Conservation (phyloP, 2,113 vertebrate genomes). For the Notarius quadriscutis region DNA sequence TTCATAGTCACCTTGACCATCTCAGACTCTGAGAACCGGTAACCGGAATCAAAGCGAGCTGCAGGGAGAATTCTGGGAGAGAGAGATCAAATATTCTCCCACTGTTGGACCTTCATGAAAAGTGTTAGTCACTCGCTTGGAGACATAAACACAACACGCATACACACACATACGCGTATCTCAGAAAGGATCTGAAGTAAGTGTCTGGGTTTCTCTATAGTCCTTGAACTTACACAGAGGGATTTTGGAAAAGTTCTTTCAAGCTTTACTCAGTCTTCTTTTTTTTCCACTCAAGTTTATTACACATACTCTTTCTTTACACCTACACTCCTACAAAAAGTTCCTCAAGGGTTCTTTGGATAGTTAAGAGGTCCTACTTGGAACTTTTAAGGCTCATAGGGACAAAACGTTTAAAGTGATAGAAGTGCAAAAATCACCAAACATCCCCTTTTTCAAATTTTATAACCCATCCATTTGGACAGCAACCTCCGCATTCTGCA, state of each 20-base stretch:
- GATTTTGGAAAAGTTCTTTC: constrained; percentile 19
- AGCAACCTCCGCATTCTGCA: neutral
- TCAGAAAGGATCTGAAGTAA: constrained; percentile 36
- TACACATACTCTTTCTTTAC: constrained; percentile 1
- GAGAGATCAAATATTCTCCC: constrained; percentile 51
- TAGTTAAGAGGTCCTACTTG: constrained; percentile 12
- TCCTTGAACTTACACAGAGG: constrained; percentile 15
- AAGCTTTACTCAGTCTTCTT: neutral
- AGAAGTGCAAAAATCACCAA: neutral
- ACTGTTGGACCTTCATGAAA: constrained; percentile 39
- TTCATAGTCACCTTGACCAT: constrained; percentile 8
- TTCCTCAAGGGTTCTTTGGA: constrained; percentile 14
- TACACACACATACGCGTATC: constrained; percentile 5
- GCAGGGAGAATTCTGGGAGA: constrained; percentile 41
- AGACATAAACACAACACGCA: constrained; percentile 17
- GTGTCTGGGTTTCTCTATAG: constrained; percentile 24
- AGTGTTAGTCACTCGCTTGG: constrained; percentile 44
- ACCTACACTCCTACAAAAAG: constrained; percentile 15
- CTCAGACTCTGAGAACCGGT: constrained; percentile 10
- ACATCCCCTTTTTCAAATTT: neutral
- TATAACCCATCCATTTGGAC: neutral
- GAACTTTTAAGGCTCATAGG: neutral
- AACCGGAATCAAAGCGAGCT: constrained; percentile 56
- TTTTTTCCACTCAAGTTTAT: constrained; percentile 7
- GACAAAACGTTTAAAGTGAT: too few species aligned